A percentile compares a stretch with the other conserved stretches of the same genome.
Conservation (phyloP, 2,797 vertebrate genomes). For the Cossypha heuglini region DNA sequence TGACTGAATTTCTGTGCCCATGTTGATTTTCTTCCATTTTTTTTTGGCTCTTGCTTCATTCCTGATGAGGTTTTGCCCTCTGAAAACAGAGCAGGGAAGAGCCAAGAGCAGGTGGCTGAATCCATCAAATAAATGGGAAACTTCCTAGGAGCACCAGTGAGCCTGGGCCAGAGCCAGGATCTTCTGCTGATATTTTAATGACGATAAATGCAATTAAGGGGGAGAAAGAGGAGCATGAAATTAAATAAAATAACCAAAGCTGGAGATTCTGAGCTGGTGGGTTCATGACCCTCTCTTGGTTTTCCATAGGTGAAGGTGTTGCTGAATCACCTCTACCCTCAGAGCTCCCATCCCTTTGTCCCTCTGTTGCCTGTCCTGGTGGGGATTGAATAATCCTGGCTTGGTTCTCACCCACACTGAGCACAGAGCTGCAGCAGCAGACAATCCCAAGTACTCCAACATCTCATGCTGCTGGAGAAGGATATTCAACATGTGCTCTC, state of each 20-base stretch:
- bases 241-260: slow-evolving; percentile 9
- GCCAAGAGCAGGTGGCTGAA: slow-evolving; percentile 43
- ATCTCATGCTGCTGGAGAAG: rapidly evolving
- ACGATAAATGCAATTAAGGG: slow-evolving; percentile 34
- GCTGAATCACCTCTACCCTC: neutral
- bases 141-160: slow-evolving; percentile 1
- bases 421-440: neutral
- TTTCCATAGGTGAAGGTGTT: neutral
- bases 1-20: neutral
- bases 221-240: slow-evolving; percentile 30
- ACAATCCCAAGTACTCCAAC: neutral
- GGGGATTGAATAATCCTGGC: neutral
- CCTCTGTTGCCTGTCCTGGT: neutral
- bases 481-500: rapidly evolving
- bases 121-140: slow-evolving; percentile 40
- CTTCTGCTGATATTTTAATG: slow-evolving; percentile 58
- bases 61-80: neutral
- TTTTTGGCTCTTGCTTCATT: neutral
- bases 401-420: neutral
- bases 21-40: neutral
- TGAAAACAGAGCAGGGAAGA: slow-evolving; percentile 1
- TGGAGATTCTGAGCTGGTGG: neutral
- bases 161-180: slow-evolving; percentile 43
- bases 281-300: neutral
- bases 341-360: neutral